Evolutionary conservation across 2,797 vertebrate species (phyloP).

Genomic region (Clarias fuscus): DNA sequence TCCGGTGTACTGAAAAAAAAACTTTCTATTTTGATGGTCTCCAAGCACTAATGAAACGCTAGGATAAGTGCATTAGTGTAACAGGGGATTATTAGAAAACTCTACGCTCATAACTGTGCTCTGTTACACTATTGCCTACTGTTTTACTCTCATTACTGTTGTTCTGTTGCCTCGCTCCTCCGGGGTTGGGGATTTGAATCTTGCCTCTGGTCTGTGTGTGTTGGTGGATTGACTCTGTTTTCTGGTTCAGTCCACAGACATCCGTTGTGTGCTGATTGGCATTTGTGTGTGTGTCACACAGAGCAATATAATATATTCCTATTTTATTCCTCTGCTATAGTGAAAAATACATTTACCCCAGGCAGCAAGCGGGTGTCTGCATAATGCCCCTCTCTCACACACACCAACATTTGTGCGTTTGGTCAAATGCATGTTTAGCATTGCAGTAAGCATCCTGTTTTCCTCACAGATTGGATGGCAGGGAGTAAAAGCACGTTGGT

Average conservation of each 20-base stretch:
- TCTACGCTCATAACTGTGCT: no score
- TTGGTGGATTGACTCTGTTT: neutral
- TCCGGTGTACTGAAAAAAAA: no score
- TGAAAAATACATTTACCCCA: neutral
- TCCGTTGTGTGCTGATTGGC: slow-evolving; percentile 22
- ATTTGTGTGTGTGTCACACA: slow-evolving; percentile 22
- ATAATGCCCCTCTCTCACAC: neutral
- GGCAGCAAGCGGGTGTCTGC: slow-evolving; percentile 12
- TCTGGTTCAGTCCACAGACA: no score
- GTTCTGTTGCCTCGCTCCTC: no score
- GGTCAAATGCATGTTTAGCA: slow-evolving; percentile 44
- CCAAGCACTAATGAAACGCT: no score
- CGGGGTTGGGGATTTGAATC: no score
- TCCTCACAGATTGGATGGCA: slow-evolving; percentile 56
- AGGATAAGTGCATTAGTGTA: no score
- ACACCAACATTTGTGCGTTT: neutral
- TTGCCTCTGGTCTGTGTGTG: neutral
- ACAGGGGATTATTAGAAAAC: no score
- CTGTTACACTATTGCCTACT: no score
- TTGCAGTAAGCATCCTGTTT: slow-evolving; percentile 42
- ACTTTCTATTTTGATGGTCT: no score
- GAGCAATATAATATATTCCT: slow-evolving; percentile 40
- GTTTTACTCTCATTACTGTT: no score
- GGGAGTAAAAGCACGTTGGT: slow-evolving; percentile 51
- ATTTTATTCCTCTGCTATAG: slow-evolving; percentile 25